Conservation (phyloP, 2,797 vertebrate genomes). For the Eulemur mongoz region DNA sequence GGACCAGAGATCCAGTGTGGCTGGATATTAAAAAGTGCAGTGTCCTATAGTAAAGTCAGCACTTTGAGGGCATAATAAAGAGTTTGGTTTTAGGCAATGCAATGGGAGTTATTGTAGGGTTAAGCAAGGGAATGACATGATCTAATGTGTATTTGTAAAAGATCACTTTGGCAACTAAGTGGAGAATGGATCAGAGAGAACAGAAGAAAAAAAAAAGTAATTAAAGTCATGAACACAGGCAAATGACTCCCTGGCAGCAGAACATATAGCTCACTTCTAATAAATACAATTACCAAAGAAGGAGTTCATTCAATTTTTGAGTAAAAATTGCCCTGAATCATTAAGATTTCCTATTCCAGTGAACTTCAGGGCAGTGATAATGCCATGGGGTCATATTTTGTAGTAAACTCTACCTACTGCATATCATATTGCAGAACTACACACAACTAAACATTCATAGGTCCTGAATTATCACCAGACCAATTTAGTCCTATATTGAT, state of each 20-base stretch:
- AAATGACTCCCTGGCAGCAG: not conserved
- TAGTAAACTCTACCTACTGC: not conserved
- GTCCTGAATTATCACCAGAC: not conserved
- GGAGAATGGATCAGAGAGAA: not conserved
- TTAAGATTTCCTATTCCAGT: not conserved
- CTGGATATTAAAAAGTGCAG: not conserved
- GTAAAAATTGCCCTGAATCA: not conserved
- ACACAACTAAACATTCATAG: not conserved
- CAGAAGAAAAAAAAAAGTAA: not conserved
- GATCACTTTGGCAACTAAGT: not conserved
- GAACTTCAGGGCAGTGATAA: not conserved
- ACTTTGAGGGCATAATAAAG: not conserved
- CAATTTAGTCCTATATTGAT: not conserved
- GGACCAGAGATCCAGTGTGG: not conserved
- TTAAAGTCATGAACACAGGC: not conserved
- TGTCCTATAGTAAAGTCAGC: too few species aligned
- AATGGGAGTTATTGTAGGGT: not conserved
- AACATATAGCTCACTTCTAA: not conserved
- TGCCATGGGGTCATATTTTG: not conserved
- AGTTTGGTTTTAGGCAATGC: not conserved
- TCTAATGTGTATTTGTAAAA: not conserved
- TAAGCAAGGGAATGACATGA: not conserved
- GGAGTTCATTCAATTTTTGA: not conserved
- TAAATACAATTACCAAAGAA: not conserved
- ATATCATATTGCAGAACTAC: not conserved